Base-by-base conservation (phyloP, 2,113 vertebrate genomes). In the Epinephelus lanceolatus region DNA sequence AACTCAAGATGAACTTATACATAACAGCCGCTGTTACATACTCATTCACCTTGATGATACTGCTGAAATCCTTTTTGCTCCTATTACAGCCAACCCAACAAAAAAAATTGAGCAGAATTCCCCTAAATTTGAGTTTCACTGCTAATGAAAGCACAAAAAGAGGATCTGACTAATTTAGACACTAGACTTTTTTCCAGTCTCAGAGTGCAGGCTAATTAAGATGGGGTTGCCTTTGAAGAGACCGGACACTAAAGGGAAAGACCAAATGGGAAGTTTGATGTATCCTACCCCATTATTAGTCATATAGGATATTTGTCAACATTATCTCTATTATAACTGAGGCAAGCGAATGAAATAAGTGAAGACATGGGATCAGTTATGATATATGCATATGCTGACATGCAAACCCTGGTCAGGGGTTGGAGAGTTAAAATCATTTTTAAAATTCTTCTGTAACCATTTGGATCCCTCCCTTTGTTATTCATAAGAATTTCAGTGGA, bases 81-180 rank as follows among this genome's bases (percentile, higher is more conserved):
- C n/a, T 12, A 37, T 23, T 23, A 27, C 30, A 40, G 30, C 5
- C 59, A 10, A 27, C 17, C 17, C 10, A 45, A 23, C 13, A 25
- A 12, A 25, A 25, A 9, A 61, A 52, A 23, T 5, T 25, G 14
- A 67, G 42, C 8, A 21, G 18, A 55, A 69, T 66, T 88, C 68
- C 82, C 61, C 18, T 17, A 9, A 75, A 25, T 25, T 61, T 49
- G 1, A 57, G 75, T 81, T 72, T 81, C 57, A 76, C 21, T 83
- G 5, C 53, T 71, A 69, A 45, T 72, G 60, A 90, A 89, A 81
- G 57, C 49, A 47, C 10, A 66, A 70, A 83, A 90, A 67, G 66
- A 71, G 89, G 81, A 90, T 79, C 40, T 81, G 37, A 65, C 62
- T 18, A 2, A 63, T 78, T 74, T 56, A n/a, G 63, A 71, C 0